Evolutionary conservation across 2,888 invertebrate genomes (phyloP).

Genomic region (Drosophila hamatofila): DNA sequence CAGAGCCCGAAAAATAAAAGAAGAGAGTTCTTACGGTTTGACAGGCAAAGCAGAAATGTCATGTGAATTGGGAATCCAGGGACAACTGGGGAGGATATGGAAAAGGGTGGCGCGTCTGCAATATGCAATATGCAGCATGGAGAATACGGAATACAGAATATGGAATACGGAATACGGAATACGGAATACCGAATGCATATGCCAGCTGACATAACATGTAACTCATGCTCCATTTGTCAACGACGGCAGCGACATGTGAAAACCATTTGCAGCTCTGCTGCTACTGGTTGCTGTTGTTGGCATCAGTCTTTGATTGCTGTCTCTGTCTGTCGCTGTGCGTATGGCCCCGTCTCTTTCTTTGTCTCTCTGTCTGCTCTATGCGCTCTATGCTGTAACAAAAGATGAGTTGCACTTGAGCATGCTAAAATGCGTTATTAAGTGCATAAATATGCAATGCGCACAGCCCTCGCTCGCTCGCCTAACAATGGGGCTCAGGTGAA

Average conservation of each 20-base stretch:
- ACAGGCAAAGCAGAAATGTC: constrained; percentile 36
- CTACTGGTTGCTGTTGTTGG: neutral
- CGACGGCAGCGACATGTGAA: constrained; percentile 47
- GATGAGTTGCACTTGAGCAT: constrained; percentile 79
- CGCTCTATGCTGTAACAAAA: constrained; percentile 64
- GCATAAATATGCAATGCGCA: constrained; percentile 79
- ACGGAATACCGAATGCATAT: constrained; percentile 36
- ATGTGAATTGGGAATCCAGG: constrained; percentile 45
- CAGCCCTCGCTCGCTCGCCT: constrained; percentile 11
- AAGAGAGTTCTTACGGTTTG: constrained; percentile 45
- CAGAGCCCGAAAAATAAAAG: constrained; percentile 4
- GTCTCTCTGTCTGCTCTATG: constrained; percentile 13
- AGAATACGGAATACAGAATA: neutral
- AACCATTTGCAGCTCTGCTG: constrained; percentile 38
- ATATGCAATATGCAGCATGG: neutral
- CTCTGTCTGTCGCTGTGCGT: constrained; percentile 5
- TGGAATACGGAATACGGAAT: neutral
- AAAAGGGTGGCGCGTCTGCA: neutral
- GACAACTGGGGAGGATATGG: neutral
- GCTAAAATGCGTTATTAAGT: constrained; percentile 82
- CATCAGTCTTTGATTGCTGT: constrained; percentile 1
- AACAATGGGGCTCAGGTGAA: constrained; percentile 70
- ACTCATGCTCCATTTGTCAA: constrained; percentile 75
- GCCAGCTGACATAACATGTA: constrained; percentile 53
- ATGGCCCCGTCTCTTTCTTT: too few species aligned